These are phyloP conservation scores for Etheostoma cragini DNA, from an alignment of 2,113 vertebrate species.

Conservation along the genomic window DNA sequence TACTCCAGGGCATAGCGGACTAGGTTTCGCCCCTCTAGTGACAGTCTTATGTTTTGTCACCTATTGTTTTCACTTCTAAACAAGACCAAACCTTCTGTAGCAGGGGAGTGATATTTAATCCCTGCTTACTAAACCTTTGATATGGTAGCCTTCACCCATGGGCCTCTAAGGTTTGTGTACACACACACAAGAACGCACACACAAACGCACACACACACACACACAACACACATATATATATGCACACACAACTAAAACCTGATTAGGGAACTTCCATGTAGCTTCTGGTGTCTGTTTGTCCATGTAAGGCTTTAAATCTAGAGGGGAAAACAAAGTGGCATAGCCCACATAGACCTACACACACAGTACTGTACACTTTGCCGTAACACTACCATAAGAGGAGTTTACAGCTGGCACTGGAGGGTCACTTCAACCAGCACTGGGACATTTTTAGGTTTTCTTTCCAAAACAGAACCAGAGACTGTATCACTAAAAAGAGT, in stretches of 20 bases:
- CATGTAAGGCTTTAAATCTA: slow-evolving; percentile 83
- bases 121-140: slow-evolving; percentile 81
- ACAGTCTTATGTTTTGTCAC: slow-evolving; percentile 71
- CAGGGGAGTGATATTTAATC: slow-evolving; percentile 79
- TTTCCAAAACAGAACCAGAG: slow-evolving; percentile 77
- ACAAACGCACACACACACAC: slow-evolving; percentile 42
- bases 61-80: slow-evolving; percentile 83
- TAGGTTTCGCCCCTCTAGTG: slow-evolving; percentile 78
- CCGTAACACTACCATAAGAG: slow-evolving; percentile 80
- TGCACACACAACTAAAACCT: slow-evolving; percentile 72
- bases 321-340: slow-evolving; percentile 81
- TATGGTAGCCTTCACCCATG: slow-evolving; percentile 79
- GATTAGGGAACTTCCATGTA: slow-evolving; percentile 68
- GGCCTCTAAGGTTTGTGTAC: slow-evolving; percentile 71
- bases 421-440: slow-evolving; percentile 66
- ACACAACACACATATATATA: slow-evolving; percentile 1
- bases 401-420: slow-evolving; percentile 73
- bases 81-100: slow-evolving; percentile 70
- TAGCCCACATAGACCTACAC: slow-evolving; percentile 57
- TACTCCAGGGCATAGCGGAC: slow-evolving; percentile 64
- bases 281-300: slow-evolving; percentile 77
- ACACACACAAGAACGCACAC: slow-evolving; percentile 49
- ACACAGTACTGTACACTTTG: slow-evolving; percentile 57
- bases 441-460: slow-evolving; percentile 76
- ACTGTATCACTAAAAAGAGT: slow-evolving; percentile 46